phyloP scores from a whole-genome alignment of 1,140 invertebrate genomes.

The Conus betulinus region DNA sequence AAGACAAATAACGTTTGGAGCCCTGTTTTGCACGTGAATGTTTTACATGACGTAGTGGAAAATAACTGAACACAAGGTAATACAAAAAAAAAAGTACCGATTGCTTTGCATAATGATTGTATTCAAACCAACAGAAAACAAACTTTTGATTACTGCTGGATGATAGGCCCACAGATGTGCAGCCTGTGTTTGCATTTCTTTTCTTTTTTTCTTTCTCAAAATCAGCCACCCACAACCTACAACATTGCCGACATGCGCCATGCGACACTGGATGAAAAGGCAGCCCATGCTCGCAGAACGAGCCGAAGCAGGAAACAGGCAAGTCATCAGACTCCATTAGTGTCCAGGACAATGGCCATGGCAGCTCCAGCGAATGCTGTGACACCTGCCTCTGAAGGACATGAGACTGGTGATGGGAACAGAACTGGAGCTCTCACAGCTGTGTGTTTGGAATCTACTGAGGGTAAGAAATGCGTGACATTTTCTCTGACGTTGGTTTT shows the following conservation, averaged over 20 bases:
- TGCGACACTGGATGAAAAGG: constrained; percentile 29
- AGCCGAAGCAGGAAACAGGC: not conserved
- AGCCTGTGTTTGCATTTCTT: no score
- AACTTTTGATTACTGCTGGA: no score
- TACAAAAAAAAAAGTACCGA: no score
- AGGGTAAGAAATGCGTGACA: no score
- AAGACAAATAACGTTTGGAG: no score
- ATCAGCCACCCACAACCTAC: constrained; percentile 55
- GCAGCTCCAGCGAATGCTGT: not conserved
- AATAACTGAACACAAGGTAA: no score
- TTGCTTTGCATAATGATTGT: no score
- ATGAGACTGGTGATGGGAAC: not conserved
- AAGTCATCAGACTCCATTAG: not conserved
- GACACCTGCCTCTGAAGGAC: not conserved
- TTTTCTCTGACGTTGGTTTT: no score
- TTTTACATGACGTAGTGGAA: no score
- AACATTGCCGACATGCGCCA: constrained; percentile 66
- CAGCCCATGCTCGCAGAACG: constrained; percentile 1
- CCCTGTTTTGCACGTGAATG: no score
- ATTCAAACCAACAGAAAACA: no score
- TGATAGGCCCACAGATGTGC: no score
- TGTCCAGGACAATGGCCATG: constrained; percentile 15
- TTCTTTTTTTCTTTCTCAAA: not conserved
- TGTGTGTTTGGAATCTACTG: not conserved
- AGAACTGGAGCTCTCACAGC: not conserved